Conservation (phyloP, 1,140 invertebrate genomes). For the Rhynchophorus ferrugineus region DNA sequence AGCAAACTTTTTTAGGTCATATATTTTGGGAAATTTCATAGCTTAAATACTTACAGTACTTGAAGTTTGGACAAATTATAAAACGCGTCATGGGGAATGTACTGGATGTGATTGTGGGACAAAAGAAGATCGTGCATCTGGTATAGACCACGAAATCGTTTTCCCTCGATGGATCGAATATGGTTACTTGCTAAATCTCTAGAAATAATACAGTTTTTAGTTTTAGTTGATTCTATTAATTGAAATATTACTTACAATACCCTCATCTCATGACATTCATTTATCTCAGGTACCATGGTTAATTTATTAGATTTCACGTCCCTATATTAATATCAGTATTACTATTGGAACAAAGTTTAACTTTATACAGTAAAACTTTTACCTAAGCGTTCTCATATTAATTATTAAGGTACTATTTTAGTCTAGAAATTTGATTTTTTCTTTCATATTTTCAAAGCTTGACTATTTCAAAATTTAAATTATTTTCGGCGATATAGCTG, state of each 20-base stretch:
- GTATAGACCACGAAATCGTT: slow-evolving; percentile 60
- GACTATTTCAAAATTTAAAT: too few species aligned
- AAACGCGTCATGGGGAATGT: slow-evolving; percentile 72
- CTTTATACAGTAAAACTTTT: too few species aligned
- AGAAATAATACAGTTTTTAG: slow-evolving; percentile 27
- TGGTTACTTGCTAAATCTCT: slow-evolving; percentile 85
- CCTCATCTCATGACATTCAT: slow-evolving; percentile 65
- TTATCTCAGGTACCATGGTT: slow-evolving; percentile 61
- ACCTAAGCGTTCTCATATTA: too few species aligned
- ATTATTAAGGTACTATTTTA: too few species aligned
- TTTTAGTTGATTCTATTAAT: slow-evolving; percentile 2
- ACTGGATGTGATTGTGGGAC: slow-evolving; percentile 70
- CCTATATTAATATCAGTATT: slow-evolving; percentile 44
- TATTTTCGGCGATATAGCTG: too few species aligned
- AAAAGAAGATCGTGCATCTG: slow-evolving; percentile 79
- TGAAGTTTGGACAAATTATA: slow-evolving; percentile 69
- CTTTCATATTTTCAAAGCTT: too few species aligned
- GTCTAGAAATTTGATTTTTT: too few species aligned
- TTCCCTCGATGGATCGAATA: slow-evolving; percentile 61
- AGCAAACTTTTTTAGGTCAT: too few species aligned
- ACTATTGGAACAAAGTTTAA: background rate
- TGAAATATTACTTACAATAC: slow-evolving; percentile 78
- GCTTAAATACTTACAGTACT: slow-evolving; percentile 73
- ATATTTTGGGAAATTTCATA: too few species aligned
- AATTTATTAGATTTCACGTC: slow-evolving; percentile 78